Percentiles rank a stretch among this genome's conserved stretches.
phyloP scores from a whole-genome alignment of 2,113 vertebrate genomes.

The Megaptera novaeangliae region DNA sequence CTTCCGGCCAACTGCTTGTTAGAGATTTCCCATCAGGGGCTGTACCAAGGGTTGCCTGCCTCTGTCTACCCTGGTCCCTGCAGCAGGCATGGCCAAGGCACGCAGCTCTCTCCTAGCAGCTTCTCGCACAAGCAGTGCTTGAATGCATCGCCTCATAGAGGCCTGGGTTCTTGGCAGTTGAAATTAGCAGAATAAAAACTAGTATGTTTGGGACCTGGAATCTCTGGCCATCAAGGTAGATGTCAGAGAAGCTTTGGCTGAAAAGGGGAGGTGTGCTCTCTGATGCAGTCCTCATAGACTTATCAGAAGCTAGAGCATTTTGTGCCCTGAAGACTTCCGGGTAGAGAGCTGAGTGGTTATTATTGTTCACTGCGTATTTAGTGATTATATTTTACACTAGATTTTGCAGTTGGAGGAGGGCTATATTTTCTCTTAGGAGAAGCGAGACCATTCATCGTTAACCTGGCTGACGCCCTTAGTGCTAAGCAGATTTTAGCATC shows the following conservation, averaged over 20 bases:
- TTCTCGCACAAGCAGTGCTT: neutral
- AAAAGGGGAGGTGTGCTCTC: neutral
- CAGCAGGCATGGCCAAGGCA: neutral
- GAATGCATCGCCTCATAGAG: neutral
- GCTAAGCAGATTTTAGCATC: neutral
- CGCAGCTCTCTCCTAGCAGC: too few relatives aligned
- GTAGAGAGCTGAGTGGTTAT: neutral
- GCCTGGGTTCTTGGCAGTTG: neutral
- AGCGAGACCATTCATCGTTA: neutral
- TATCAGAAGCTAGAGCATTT: conserved; percentile 16
- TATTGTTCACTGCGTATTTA: neutral
- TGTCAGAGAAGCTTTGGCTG: neutral
- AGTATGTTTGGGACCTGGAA: neutral
- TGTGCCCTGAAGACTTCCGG: neutral
- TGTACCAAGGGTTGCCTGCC: neutral
- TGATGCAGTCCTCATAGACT: neutral
- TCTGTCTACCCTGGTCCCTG: neutral
- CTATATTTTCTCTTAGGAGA: neutral
- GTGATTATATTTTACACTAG: neutral
- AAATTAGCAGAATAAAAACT: conserved; percentile 17
- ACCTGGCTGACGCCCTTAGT: neutral
- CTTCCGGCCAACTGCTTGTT: neutral
- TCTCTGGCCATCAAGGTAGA: neutral
- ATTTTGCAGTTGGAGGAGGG: neutral
- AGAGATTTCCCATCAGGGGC: neutral